phyloP scores from a whole-genome alignment of 92 coral and sea anemone genomes.

The Micromussa lordhowensis region DNA sequence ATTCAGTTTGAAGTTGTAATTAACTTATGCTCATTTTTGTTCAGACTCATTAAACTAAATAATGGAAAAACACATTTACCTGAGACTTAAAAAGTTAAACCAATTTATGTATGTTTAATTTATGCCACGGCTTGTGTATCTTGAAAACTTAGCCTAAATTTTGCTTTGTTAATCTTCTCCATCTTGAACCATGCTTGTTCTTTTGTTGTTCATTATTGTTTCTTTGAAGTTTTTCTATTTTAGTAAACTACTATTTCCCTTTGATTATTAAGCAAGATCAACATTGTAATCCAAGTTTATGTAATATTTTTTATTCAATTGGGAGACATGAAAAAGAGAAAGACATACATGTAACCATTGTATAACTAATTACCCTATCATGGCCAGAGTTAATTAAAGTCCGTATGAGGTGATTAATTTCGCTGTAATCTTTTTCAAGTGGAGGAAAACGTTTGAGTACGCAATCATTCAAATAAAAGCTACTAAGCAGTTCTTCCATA shows the following conservation, averaged over 20 bases:
- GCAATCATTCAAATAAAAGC: neutral
- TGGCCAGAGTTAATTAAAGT: too few species aligned
- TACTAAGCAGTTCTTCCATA: neutral
- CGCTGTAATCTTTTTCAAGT: too few species aligned
- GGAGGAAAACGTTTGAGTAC: neutral
- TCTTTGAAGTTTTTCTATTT: too few species aligned
- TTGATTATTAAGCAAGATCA: neutral
- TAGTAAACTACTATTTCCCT: too few species aligned
- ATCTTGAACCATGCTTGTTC: too few species aligned
- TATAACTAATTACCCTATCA: neutral
- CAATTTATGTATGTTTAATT: neutral
- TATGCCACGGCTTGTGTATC: too few species aligned
- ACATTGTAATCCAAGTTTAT: neutral
- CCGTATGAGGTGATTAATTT: neutral
- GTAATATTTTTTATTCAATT: neutral
- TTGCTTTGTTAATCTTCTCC: too few species aligned
- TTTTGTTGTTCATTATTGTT: too few species aligned
- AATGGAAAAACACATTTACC: neutral
- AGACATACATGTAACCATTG: neutral
- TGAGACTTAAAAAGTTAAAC: neutral
- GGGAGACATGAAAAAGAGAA: neutral
- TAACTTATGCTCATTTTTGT: neutral
- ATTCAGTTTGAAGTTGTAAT: neutral
- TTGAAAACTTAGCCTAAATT: too few species aligned
- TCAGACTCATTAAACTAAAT: neutral